A percentile compares a stretch with the other conserved stretches of the same genome.
Evolutionary conservation across 2,113 vertebrate genomes (phyloP).

Genomic region (Megaceryle maxima): DNA sequence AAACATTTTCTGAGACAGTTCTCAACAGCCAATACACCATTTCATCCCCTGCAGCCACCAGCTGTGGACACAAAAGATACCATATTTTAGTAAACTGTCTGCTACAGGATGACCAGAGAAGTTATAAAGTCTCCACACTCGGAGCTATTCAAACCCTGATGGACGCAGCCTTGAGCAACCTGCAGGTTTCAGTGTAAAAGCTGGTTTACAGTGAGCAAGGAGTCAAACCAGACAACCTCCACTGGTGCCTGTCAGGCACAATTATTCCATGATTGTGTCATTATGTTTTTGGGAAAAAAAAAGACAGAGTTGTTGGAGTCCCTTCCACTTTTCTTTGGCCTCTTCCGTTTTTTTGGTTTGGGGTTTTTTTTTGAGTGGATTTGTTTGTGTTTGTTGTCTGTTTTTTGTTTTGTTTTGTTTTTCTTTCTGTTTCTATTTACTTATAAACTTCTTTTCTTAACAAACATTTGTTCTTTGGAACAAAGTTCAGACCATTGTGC

Average conservation of each 20-base stretch:
- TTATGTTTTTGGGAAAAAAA: background rate
- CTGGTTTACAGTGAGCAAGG: background rate
- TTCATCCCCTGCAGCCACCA: background rate
- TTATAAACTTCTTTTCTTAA: background rate
- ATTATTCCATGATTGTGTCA: background rate
- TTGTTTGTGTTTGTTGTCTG: no score
- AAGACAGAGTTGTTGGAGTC: accelerated
- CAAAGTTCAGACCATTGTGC: background rate
- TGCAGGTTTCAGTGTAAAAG: background rate
- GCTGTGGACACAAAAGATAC: background rate
- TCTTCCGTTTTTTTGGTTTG: background rate
- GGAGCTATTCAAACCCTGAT: background rate
- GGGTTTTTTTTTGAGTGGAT: no score
- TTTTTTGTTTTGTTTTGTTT: background rate
- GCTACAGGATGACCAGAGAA: background rate
- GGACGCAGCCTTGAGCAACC: background rate
- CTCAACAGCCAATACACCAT: background rate
- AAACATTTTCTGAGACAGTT: background rate
- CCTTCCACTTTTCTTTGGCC: background rate
- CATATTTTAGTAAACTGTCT: background rate
- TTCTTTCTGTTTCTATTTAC: background rate
- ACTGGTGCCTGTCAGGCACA: background rate
- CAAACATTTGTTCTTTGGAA: background rate
- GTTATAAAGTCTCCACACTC: background rate
- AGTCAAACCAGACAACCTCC: background rate